Evolutionary conservation across 2,113 vertebrate genomes (phyloP).

Genomic region (Salvelinus alpinus): DNA sequence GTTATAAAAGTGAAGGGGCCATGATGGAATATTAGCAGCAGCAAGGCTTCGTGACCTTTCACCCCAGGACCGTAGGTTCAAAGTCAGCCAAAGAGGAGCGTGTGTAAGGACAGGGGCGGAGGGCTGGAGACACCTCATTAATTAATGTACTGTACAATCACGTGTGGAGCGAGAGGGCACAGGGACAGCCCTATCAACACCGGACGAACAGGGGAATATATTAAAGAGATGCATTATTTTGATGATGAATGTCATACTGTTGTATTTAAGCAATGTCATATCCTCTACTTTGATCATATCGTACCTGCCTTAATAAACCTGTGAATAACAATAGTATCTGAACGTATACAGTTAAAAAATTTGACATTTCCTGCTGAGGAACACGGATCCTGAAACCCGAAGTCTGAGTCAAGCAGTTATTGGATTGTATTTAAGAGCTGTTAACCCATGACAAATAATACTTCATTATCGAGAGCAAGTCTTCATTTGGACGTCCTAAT

Average conservation of each 20-base stretch:
- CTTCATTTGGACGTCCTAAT: conserved; percentile 81
- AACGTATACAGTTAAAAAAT: conserved; percentile 5
- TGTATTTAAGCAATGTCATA: conserved; percentile 18
- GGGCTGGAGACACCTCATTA: conserved; percentile 32
- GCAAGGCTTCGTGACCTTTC: conserved; percentile 47
- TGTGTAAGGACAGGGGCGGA: conserved; percentile 5
- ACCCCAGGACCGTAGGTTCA: conserved; percentile 55
- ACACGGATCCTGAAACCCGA: conserved; percentile 32
- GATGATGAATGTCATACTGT: conserved; percentile 31
- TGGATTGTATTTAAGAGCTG: conserved; percentile 53
- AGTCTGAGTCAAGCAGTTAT: conserved; percentile 54
- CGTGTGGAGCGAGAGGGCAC: conserved; percentile 19
- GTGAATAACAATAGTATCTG: background rate
- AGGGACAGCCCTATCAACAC: background rate
- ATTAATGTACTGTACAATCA: conserved; percentile 39
- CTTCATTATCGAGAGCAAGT: conserved; percentile 71
- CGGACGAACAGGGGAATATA: conserved; percentile 34
- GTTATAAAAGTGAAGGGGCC: too few species aligned
- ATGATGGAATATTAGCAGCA: conserved; percentile 31
- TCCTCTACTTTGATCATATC: conserved; percentile 44
- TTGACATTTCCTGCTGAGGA: conserved; percentile 22
- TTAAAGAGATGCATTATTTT: conserved; percentile 7
- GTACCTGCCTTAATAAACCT: conserved; percentile 34
- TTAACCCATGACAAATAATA: conserved; percentile 62
- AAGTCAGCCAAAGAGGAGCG: conserved; percentile 64